These are phyloP conservation scores for Volucella bombylans DNA, from an alignment of 2,888 invertebrate species.

Conservation along the genomic window DNA sequence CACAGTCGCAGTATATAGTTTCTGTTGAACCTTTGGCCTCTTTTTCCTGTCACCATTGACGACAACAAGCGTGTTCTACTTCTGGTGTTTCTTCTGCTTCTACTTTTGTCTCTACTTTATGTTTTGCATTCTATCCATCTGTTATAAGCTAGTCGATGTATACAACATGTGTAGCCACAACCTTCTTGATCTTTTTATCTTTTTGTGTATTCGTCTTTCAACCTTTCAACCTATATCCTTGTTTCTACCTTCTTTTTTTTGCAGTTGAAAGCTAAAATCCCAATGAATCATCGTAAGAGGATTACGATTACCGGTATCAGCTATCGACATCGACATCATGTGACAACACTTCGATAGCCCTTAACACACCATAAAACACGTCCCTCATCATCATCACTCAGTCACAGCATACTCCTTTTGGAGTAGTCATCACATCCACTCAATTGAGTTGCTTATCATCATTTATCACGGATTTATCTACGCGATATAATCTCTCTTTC, in stretches of 20 bases:
- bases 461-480: conserved; percentile 68
- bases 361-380: conserved; percentile 56
- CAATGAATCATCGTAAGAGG: conserved; percentile 59
- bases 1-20: conserved; percentile 29
- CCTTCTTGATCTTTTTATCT: too few relatives aligned
- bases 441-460: conserved; percentile 68
- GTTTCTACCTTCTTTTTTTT: conserved; percentile 20
- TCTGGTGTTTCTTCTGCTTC: too few relatives aligned
- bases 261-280: conserved; percentile 37
- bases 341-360: conserved; percentile 24
- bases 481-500: conserved; percentile 45
- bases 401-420: conserved; percentile 12
- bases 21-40: conserved; percentile 36
- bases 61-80: conserved; percentile 35
- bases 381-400: conserved; percentile 34
- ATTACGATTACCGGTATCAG: conserved; percentile 54
- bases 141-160: conserved; percentile 32
- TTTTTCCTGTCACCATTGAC: conserved; percentile 43
- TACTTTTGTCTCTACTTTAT: too few relatives aligned
- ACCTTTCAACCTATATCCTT: conserved; percentile 19
- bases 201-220: neutral
- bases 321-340: conserved; percentile 39
- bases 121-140: conserved; percentile 31
- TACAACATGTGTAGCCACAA: neutral
- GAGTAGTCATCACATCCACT: conserved; percentile 57